These are phyloP conservation scores for Eospalax fontanierii DNA, from an alignment of 2,797 vertebrate species.

Conservation along the genomic window DNA sequence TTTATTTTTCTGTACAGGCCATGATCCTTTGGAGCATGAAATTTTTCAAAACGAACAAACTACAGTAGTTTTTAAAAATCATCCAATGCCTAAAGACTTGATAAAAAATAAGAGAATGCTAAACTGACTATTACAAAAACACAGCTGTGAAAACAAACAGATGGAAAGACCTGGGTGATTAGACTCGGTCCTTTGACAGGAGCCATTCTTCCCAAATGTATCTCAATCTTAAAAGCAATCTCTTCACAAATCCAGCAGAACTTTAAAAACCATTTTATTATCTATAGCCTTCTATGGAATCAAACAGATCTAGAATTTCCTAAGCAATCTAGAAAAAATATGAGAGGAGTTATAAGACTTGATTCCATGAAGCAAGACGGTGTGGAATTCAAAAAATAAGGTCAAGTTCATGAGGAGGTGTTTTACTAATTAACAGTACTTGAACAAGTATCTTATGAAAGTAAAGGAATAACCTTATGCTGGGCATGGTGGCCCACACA, in stretches of 20 bases:
- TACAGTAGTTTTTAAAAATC: not conserved
- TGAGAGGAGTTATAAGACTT: not conserved
- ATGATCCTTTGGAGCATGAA: not conserved
- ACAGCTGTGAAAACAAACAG: slow-evolving; percentile 9
- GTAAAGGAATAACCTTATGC: not conserved
- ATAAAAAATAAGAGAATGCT: not conserved
- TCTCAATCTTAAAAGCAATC: not conserved
- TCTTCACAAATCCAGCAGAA: slow-evolving; percentile 34
- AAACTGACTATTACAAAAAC: slow-evolving; percentile 22
- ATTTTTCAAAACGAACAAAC: not conserved
- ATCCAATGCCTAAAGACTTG: not conserved
- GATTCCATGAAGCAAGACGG: not conserved
- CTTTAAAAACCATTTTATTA: slow-evolving; percentile 57
- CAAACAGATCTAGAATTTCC: not conserved
- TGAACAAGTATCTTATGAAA: not conserved
- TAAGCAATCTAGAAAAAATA: slow-evolving; percentile 10
- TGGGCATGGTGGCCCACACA: no score
- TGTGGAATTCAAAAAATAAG: not conserved
- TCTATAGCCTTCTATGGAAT: slow-evolving; percentile 36
- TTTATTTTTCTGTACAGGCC: slow-evolving; percentile 32
- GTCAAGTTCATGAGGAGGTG: not conserved
- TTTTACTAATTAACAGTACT: slow-evolving; percentile 7
- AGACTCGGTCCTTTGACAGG: not conserved
- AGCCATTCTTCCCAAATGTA: not conserved
- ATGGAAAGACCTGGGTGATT: not conserved